These are phyloP conservation scores for Pararge aegeria DNA, from an alignment of 1,140 invertebrate genomes.

Conservation along the genomic window DNA sequence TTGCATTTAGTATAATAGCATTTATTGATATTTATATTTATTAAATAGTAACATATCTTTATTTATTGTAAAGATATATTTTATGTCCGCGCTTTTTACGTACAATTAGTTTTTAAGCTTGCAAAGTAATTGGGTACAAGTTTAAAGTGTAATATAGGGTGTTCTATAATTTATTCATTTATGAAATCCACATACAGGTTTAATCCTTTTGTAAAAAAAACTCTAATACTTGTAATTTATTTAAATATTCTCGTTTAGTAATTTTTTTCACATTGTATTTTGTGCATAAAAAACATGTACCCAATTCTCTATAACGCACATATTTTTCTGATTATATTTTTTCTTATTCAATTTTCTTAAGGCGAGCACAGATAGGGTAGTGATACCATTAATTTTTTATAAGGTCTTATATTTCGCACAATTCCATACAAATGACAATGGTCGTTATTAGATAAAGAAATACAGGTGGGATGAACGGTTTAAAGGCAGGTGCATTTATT, in stretches of 20 bases:
- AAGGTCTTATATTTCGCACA: background rate
- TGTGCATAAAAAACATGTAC: background rate
- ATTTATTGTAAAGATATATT: conserved; percentile 1
- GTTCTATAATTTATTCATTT: too few relatives aligned
- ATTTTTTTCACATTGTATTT: background rate
- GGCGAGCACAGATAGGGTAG: background rate
- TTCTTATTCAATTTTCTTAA: background rate
- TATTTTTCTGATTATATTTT: background rate
- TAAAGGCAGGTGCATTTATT: too few relatives aligned
- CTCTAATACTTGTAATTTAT: too few relatives aligned
- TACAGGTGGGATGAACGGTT: background rate
- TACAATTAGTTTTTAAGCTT: background rate
- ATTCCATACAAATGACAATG: background rate
- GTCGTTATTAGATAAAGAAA: background rate
- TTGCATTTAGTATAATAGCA: conserved; percentile 30
- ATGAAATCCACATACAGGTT: too few relatives aligned
- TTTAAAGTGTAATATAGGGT: too few relatives aligned
- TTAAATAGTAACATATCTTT: background rate
- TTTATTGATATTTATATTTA: background rate
- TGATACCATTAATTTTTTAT: background rate
- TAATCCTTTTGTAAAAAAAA: too few relatives aligned
- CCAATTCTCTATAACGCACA: background rate
- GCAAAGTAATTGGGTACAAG: background rate
- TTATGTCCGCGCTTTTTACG: background rate
- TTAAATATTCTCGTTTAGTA: background rate